A percentile compares a stretch with the other conserved stretches of the same genome.
Evolutionary conservation across 2,797 vertebrate genomes (phyloP).

Genomic region (Notamacropus eugenii): DNA sequence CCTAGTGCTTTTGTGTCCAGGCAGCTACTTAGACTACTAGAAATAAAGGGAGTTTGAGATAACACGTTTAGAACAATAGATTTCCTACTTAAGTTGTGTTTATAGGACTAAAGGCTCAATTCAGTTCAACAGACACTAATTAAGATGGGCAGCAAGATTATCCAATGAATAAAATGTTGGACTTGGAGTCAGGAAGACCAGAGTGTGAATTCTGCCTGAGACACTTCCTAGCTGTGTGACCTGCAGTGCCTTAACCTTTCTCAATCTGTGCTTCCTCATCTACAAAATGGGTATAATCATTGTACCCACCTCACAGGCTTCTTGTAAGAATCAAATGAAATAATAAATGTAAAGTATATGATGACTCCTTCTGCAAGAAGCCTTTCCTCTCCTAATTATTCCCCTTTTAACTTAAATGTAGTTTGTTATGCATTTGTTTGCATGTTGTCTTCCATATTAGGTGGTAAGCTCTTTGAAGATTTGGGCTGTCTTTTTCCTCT

Average conservation of each 20-base stretch:
- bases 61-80: slow-evolving; percentile 7
- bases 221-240: background rate
- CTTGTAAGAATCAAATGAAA: background rate
- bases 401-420: background rate
- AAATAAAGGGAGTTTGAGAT: slow-evolving; percentile 66
- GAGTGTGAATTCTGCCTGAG: background rate
- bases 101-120: slow-evolving; percentile 46
- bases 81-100: slow-evolving; percentile 55
- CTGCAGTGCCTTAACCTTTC: background rate
- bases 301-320: background rate
- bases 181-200: background rate
- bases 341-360: background rate
- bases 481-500: background rate
- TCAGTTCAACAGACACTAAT: background rate
- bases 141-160: background rate
- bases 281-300: background rate
- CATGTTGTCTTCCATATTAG: background rate
- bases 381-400: background rate
- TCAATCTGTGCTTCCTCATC: background rate
- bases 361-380: background rate
- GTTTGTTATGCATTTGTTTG: background rate
- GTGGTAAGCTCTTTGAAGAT: background rate
- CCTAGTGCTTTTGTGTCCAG: slow-evolving; percentile 66
- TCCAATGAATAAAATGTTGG: background rate
- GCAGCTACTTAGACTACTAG: slow-evolving; percentile 57